Evolutionary conservation across 2,797 vertebrate genomes (phyloP).

Genomic region (Nyctibius grandis): DNA sequence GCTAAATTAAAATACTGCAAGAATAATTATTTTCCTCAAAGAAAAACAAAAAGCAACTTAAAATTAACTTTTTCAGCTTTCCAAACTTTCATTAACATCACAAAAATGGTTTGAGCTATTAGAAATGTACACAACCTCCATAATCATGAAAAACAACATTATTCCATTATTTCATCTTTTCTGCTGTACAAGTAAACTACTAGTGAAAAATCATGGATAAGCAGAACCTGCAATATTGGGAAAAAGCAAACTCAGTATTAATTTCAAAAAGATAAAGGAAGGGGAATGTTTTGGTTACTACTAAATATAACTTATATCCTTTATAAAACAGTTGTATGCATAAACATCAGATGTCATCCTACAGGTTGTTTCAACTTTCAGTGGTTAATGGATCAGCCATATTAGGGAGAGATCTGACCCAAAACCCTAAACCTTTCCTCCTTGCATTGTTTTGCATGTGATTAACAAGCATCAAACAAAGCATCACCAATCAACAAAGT

Average conservation of each 20-base stretch:
- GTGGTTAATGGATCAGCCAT: neutral
- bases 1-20: neutral
- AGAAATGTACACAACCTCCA: neutral
- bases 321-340: neutral
- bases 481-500: neutral
- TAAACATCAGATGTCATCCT: neutral
- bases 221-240: neutral
- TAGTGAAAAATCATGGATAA: fast-evolving
- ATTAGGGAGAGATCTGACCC: neutral
- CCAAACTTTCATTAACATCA: neutral
- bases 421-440: neutral
- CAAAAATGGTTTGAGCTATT: neutral
- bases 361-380: neutral
- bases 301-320: neutral
- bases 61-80: neutral
- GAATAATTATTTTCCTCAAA: neutral
- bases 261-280: neutral
- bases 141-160: neutral
- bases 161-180: neutral
- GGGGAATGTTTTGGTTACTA: neutral
- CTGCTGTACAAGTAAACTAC: neutral
- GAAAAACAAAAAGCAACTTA: neutral
- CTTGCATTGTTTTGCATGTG: neutral
- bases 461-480: neutral
- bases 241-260: neutral